phyloP scores from a whole-genome alignment of 2,888 invertebrate genomes.

The Megaustenia siamemsis region DNA sequence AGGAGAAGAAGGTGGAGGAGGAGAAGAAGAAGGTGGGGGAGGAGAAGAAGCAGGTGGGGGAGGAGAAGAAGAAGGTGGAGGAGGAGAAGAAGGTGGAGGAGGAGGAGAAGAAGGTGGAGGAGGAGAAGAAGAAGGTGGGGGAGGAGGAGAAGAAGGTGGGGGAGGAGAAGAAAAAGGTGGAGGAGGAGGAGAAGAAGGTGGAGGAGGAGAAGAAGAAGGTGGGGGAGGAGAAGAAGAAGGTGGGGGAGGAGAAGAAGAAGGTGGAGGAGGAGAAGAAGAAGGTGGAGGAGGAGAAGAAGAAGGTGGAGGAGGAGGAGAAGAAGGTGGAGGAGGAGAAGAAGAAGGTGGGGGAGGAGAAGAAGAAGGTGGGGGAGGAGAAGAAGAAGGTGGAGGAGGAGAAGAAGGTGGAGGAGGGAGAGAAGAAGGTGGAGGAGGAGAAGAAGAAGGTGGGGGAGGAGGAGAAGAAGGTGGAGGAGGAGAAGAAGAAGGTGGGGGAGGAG shows the following conservation, averaged over 20 bases:
- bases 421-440: not conserved
- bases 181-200: not conserved
- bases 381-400: not conserved
- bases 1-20: too few relatives aligned
- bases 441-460: not conserved
- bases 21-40: too few relatives aligned
- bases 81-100: too few relatives aligned
- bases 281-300: not conserved
- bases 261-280: not conserved
- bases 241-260: not conserved
- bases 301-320: not conserved
- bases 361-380: not conserved
- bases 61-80: too few relatives aligned
- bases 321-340: not conserved
- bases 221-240: not conserved
- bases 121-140: not conserved
- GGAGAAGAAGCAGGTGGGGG: too few relatives aligned
- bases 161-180: constrained; percentile 21
- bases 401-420: not conserved
- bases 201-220: not conserved
- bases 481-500: not conserved
- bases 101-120: too few relatives aligned
- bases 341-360: not conserved
- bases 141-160: not conserved
- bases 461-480: not conserved